A percentile compares a stretch with the other conserved stretches of the same genome.
These are phyloP conservation scores for Sinocyclocheilus maitianheensis DNA, from an alignment of 2,113 vertebrate genomes.

Conservation along the genomic window DNA sequence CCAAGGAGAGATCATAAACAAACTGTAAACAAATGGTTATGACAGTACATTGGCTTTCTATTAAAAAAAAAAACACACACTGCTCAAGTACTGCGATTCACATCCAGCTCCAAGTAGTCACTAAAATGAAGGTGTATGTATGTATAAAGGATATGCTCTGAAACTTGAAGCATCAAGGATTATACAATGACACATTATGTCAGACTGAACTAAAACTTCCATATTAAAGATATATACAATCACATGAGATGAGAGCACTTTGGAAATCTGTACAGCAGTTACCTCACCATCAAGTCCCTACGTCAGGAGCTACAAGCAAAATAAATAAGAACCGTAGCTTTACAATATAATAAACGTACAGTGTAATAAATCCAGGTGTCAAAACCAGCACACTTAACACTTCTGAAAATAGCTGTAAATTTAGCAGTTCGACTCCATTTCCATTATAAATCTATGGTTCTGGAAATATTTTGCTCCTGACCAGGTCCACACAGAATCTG, in stretches of 20 bases:
- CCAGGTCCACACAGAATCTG: neutral
- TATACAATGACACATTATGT: neutral
- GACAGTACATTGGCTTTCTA: conserved; percentile 17
- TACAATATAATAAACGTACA: neutral
- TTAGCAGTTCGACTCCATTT: neutral
- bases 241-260: conserved; percentile 53
- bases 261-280: conserved; percentile 45
- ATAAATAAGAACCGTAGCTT: conserved; percentile 28
- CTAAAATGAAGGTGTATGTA: neutral
- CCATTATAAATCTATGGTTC: conserved; percentile 27
- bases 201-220: conserved; percentile 14
- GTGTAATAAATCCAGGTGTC: neutral
- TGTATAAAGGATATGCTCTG: conserved; percentile 32
- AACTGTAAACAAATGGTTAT: conserved; percentile 40
- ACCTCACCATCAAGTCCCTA: neutral
- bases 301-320: conserved; percentile 3
- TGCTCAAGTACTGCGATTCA: neutral
- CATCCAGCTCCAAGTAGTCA: conserved; percentile 37
- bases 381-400: neutral
- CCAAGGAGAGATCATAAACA: neutral
- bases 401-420: neutral
- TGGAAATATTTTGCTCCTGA: conserved; percentile 24
- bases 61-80: conserved; percentile 30
- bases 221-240: conserved; percentile 48
- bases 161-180: conserved; percentile 2